phyloP scores from a whole-genome alignment of 2,888 invertebrate genomes.

The Polydesmus complanatus region DNA sequence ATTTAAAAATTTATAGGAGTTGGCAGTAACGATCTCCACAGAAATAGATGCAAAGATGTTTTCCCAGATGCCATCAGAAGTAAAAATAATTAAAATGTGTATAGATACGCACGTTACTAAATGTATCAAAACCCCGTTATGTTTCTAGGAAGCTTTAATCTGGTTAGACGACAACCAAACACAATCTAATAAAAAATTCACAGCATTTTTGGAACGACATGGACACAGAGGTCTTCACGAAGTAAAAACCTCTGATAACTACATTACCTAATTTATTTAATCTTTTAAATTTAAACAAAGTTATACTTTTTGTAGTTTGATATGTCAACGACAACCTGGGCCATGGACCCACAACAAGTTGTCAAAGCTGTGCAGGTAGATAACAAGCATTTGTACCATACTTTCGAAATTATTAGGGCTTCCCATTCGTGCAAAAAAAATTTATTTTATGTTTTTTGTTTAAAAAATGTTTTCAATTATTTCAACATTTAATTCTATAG shows the following conservation, averaged over 20 bases:
- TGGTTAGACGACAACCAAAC: neutral
- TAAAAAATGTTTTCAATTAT: no score
- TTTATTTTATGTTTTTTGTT: no score
- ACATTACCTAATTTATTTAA: neutral
- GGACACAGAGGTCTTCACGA: constrained; percentile 10
- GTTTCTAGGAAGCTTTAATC: neutral
- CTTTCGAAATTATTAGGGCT: no score
- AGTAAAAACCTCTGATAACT: neutral
- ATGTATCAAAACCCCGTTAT: neutral
- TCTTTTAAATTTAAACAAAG: neutral
- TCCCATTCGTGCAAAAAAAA: no score
- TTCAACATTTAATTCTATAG: neutral
- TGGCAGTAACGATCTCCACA: neutral
- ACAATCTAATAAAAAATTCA: neutral
- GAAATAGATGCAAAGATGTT: constrained; percentile 3
- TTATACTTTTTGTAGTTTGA: constrained; percentile 5
- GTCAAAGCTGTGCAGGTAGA: constrained; percentile 11
- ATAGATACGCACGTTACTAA: neutral
- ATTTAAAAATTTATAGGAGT: no score
- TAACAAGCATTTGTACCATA: no score
- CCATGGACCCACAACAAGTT: constrained; percentile 1
- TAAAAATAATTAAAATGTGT: neutral
- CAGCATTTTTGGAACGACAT: constrained; percentile 3
- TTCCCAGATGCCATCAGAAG: neutral
- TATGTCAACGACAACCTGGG: constrained; percentile 7